Evolutionary conservation across 2,888 invertebrate species (phyloP), one percentile per base, ranked within the genome.

Genomic region (Lingula anatina): DNA sequence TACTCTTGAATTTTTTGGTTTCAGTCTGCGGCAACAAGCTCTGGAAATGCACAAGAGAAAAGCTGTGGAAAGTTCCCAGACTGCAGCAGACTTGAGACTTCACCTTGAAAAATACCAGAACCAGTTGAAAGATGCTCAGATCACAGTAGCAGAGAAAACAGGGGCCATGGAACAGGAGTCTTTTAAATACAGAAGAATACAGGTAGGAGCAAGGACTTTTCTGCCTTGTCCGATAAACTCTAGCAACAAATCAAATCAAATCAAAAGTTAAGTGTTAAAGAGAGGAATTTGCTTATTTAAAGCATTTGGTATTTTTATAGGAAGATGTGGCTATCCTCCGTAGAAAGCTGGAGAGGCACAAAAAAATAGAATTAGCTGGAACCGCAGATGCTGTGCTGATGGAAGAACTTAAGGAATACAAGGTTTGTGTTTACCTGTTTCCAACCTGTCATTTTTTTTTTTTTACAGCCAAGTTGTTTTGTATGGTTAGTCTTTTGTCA

Each of bases 41-140:
- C 89, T 94, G 89, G 97, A 97, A 79, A 89, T 94, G 87, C 93
- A 96, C 78, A 96, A 95, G 73, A 82, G 96, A 26, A 97, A 97
- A 79, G 95, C 96, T 0, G 92, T 96, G 55, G 97, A 97, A 79
- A 90, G 90, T 49, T 92, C 96, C 0, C 97, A 97, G 78, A 92
- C 93, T 7, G 94, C 96, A 0, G 94, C 94, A 0, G 97, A 97
- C 79, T 83, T 97, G 25, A 95, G 96, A 77, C 82, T 97, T 57
- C 95, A 96, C 83, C 83, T 96, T 56, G 96, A 97, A 78, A 96
- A 97, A 78, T 95, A 96, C 76, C 93, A 94, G 78, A 88, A 94
- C 5, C 96, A 97, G 80, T 89, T 97, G 87, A 94, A 93, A 69
- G 96, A 96, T 76, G 93, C 94, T 2, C 95, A 96, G 70, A 89